Evolutionary conservation across 2,888 invertebrate genomes (phyloP).

Genomic region (Bellardia bayeri): DNA sequence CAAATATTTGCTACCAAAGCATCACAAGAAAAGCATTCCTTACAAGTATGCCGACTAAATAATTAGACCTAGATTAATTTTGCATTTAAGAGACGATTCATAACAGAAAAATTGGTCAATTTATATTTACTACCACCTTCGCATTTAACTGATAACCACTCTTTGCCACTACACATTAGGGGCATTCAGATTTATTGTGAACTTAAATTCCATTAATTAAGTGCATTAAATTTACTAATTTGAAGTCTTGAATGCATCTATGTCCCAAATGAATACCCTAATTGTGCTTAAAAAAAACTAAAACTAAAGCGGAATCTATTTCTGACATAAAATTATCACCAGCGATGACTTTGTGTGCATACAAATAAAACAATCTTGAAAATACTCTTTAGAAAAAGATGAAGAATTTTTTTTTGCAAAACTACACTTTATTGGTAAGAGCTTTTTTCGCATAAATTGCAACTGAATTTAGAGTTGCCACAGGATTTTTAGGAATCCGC

Average conservation of each 20-base stretch:
- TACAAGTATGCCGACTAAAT: slow-evolving; percentile 52
- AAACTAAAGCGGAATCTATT: slow-evolving; percentile 55
- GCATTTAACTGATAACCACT: slow-evolving; percentile 23
- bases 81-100: slow-evolving; percentile 20
- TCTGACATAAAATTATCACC: slow-evolving; percentile 67
- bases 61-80: slow-evolving; percentile 47
- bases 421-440: neutral
- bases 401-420: neutral
- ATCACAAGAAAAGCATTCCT: neutral
- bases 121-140: slow-evolving; percentile 52
- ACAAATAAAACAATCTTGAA: slow-evolving; percentile 23
- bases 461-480: slow-evolving; percentile 17
- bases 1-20: neutral
- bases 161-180: neutral
- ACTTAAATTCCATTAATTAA: neutral
- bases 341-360: slow-evolving; percentile 64
- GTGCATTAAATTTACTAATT: slow-evolving; percentile 16
- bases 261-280: neutral
- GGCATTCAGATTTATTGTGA: neutral
- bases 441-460: neutral
- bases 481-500: neutral
- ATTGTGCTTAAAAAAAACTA: neutral
- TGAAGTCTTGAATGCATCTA: neutral
- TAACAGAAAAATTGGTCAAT: neutral
- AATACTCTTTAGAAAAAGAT: slow-evolving; percentile 9